Evolutionary conservation across 2,113 vertebrate species (phyloP).

Genomic region (Tetraodon nigroviridis): DNA sequence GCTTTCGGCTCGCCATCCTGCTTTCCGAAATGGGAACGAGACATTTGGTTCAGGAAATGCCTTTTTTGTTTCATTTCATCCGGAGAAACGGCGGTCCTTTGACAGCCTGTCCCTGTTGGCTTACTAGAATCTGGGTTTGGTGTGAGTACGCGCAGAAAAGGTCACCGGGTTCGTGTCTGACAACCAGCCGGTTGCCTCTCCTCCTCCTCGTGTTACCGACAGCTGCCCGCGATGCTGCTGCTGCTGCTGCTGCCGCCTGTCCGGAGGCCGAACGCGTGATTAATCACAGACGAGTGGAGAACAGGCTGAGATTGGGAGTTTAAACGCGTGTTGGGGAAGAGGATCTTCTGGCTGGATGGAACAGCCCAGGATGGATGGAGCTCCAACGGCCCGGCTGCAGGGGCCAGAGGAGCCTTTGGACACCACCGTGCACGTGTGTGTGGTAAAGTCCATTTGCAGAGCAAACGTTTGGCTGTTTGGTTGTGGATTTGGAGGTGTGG

Average conservation of each 20-base stretch:
- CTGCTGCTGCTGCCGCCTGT: neutral
- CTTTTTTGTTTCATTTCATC: conserved; percentile 14
- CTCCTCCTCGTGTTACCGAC: conserved; percentile 22
- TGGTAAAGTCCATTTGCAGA: conserved; percentile 29
- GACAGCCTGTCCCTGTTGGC: conserved; percentile 3
- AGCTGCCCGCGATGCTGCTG: conserved; percentile 2
- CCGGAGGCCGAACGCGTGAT: conserved; percentile 31
- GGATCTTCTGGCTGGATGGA: conserved; percentile 36
- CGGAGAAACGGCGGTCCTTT: neutral
- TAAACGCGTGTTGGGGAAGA: neutral
- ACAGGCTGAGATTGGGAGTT: conserved; percentile 10
- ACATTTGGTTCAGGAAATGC: neutral
- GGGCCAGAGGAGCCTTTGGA: conserved; percentile 58
- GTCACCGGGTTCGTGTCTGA: conserved; percentile 28
- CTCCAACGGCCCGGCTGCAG: conserved; percentile 46
- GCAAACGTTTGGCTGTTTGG: conserved; percentile 22
- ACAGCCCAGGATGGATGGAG: conserved; percentile 31
- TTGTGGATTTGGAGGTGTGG: conserved; percentile 2
- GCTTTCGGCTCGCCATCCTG: neutral
- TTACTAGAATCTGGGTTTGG: conserved; percentile 16
- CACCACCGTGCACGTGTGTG: conserved; percentile 24
- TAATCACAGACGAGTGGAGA: conserved; percentile 28
- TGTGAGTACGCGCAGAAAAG: conserved; percentile 9
- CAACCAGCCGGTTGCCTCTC: conserved; percentile 37
- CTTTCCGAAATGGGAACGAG: neutral